These are phyloP conservation scores for Mungos mungo DNA, from an alignment of 2,113 vertebrate genomes.

Conservation along the genomic window DNA sequence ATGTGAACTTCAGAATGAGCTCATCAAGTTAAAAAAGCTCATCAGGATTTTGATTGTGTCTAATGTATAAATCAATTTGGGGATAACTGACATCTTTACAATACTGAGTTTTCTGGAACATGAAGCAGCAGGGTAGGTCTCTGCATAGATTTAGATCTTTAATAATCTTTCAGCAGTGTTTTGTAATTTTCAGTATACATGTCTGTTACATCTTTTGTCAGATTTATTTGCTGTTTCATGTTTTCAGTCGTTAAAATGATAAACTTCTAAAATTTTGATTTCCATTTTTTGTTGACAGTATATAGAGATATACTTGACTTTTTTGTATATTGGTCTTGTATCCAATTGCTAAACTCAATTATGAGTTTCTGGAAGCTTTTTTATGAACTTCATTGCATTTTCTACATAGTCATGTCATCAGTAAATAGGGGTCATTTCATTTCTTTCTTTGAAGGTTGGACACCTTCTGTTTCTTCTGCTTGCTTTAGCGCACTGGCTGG, in stretches of 20 bases:
- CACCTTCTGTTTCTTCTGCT: background rate
- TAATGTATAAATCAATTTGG: background rate
- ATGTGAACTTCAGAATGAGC: background rate
- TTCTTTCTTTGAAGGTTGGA: background rate
- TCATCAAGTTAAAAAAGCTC: background rate
- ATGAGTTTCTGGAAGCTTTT: background rate
- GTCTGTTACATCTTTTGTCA: background rate
- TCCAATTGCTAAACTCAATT: background rate
- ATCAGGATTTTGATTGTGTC: background rate
- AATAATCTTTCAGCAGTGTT: background rate
- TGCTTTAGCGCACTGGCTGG: background rate
- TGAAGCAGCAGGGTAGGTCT: background rate
- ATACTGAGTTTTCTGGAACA: background rate
- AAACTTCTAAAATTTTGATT: background rate
- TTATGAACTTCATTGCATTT: background rate
- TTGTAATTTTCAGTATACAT: background rate
- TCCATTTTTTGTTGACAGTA: background rate
- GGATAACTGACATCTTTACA: background rate
- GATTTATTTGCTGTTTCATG: background rate
- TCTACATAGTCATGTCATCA: background rate
- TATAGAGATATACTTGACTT: background rate
- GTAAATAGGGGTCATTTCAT: background rate
- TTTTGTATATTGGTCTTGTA: background rate
- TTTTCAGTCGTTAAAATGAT: background rate
- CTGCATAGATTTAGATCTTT: background rate